These are phyloP conservation scores for Ramphastos sulfuratus DNA, from an alignment of 2,113 vertebrate genomes.

Conservation along the genomic window DNA sequence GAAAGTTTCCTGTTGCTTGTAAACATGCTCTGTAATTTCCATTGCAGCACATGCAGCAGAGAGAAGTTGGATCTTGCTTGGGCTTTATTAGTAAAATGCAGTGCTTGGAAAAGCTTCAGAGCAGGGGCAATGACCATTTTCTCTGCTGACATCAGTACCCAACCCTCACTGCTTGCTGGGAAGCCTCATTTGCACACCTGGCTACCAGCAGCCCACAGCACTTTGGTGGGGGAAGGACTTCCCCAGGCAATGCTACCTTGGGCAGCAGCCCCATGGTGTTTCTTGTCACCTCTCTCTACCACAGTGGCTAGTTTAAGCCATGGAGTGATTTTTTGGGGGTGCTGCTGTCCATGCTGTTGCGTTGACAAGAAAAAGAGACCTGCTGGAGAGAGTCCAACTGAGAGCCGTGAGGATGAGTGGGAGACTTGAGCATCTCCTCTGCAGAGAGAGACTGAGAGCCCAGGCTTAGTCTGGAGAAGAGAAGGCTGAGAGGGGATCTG, in stretches of 20 bases:
- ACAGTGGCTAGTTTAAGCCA: background rate
- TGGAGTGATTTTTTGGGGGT: background rate
- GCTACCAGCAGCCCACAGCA: background rate
- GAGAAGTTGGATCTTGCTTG: background rate
- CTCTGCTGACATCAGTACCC: background rate
- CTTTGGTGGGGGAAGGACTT: background rate
- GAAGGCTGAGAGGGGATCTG: too few species aligned
- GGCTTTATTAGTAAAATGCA: background rate
- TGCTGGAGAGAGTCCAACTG: too few species aligned
- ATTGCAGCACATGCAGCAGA: background rate
- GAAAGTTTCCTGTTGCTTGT: background rate
- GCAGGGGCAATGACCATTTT: background rate
- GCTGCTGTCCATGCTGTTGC: background rate
- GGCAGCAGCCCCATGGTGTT: background rate
- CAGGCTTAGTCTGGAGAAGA: too few species aligned
- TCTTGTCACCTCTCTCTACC: background rate
- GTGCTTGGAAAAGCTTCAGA: background rate
- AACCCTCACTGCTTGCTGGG: rapidly evolving
- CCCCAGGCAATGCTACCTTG: background rate
- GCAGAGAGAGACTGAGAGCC: too few species aligned
- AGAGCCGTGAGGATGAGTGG: too few species aligned
- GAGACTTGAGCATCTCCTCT: too few species aligned
- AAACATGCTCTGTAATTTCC: background rate
- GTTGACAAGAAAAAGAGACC: too few species aligned
- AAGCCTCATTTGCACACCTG: background rate